phyloP scores from a whole-genome alignment of 2,113 vertebrate species.

The Odocoileus hemionus region DNA sequence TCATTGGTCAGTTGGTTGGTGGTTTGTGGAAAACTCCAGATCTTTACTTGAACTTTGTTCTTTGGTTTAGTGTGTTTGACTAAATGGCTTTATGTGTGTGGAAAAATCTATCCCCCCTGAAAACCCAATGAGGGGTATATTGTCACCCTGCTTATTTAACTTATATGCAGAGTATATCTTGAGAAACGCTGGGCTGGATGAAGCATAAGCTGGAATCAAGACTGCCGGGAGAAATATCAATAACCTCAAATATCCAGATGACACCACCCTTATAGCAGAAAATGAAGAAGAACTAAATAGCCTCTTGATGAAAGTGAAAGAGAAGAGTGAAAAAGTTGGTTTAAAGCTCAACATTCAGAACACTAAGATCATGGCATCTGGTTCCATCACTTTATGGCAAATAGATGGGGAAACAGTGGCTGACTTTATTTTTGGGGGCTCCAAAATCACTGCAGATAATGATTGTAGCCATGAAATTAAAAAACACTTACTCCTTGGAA shows the following conservation, averaged over 20 bases:
- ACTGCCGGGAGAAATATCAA: neutral
- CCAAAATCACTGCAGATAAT: neutral
- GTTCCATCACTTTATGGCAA: neutral
- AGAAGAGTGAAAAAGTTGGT: neutral
- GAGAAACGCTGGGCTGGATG: neutral
- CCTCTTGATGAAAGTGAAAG: neutral
- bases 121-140: slow-evolving; percentile 21
- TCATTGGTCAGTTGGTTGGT: neutral
- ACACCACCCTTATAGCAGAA: neutral
- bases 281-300: neutral
- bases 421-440: neutral
- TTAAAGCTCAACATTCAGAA: neutral
- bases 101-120: slow-evolving; percentile 13
- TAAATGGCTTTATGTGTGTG: slow-evolving; percentile 18
- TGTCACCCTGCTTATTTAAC: neutral
- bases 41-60: slow-evolving; percentile 27
- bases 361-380: neutral
- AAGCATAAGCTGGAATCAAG: neutral
- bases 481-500: neutral
- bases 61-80: slow-evolving; percentile 19
- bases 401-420: neutral
- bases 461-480: neutral
- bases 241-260: neutral
- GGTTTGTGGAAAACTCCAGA: neutral
- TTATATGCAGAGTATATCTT: neutral